Evolutionary conservation across 2,888 invertebrate species (phyloP), one percentile per base, ranked within the genome.

Genomic region (Parnassius mnemosyne): DNA sequence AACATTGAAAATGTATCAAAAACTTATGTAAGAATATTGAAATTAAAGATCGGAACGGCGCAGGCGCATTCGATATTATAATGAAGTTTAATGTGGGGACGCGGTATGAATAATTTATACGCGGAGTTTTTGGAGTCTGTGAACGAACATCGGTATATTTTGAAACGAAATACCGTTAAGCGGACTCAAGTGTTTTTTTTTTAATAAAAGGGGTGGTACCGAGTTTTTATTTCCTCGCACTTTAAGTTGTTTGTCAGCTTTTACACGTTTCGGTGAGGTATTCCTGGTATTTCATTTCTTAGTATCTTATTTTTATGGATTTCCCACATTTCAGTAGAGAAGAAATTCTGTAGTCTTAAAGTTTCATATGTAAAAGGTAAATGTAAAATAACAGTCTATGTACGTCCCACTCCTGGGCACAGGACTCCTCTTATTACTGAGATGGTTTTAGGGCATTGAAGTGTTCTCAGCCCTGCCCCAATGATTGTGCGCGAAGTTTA

Each of bases 21-120:
- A 65, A 63, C 63, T 66, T 60, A 62, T 60, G 64, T 64, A 66
- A 68, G 68, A 57, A 60, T 68, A 73, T 72, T 72, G 69, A 71
- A 71, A 71, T 71, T 68, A 69, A 69, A 68, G 66, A 69, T 68
- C 65, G 65, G 56, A 66, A 68, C 64, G 64, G 71, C 69, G 70
- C 70, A 63, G 61, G 72, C 71, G 71, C 66, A 59, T 66, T 61
- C 72, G 72, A 75, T 74, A 75, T 72, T 74, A 72, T 79, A 81
- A 80, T 81, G 77, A 75, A 70, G 74, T 72, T 71, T 80, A 79
- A 80, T 80, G 72, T 68, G 74, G 68, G 66, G 71, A 70, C 76
- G 71, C 68, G 57, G 57, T 60, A 75, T 80, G 80, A 80, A 80
- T 80, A 74, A 80, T 79, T 78, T 75, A 80, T 76, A 65, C 61